Evolutionary conservation across 2,888 invertebrate species (phyloP).

Genomic region (Volucella inflata): DNA sequence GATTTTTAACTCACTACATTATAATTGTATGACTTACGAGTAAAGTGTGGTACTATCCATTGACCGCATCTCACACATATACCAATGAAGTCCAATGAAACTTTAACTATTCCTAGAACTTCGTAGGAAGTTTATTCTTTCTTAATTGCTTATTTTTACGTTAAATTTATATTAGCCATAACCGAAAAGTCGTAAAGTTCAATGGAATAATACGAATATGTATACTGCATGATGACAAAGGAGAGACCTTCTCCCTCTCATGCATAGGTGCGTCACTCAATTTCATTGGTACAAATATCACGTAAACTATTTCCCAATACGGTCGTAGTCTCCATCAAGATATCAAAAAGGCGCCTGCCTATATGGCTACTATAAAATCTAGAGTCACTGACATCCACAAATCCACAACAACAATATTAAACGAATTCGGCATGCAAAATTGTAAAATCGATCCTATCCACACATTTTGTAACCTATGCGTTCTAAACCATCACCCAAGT

Average conservation of each 20-base stretch:
- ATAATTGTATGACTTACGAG: too few species aligned
- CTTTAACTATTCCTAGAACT: too few species aligned
- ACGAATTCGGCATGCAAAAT: slow-evolving; percentile 23
- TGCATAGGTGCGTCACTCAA: slow-evolving; percentile 24
- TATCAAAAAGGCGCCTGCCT: slow-evolving; percentile 36
- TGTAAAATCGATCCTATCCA: slow-evolving; percentile 30
- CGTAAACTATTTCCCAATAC: slow-evolving; percentile 36
- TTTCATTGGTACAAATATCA: slow-evolving; percentile 31
- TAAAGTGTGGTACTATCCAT: too few species aligned
- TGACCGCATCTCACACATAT: neutral
- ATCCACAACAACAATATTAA: neutral
- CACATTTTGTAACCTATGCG: slow-evolving; percentile 22
- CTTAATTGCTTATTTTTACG: slow-evolving; percentile 16
- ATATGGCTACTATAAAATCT: slow-evolving; percentile 10
- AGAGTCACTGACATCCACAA: slow-evolving; percentile 5
- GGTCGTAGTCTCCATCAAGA: neutral
- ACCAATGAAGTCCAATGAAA: too few species aligned
- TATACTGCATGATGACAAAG: slow-evolving; percentile 5
- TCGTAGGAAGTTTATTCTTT: neutral
- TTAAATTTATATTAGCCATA: slow-evolving; percentile 16
- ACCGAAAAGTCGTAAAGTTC: slow-evolving; percentile 25
- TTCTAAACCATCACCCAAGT: neutral
- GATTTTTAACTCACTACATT: too few species aligned
- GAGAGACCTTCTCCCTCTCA: neutral
- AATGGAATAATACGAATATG: slow-evolving; percentile 21